These are phyloP conservation scores for Scaptomyza tumidula DNA, from an alignment of 2,888 invertebrate species.

Conservation along the genomic window DNA sequence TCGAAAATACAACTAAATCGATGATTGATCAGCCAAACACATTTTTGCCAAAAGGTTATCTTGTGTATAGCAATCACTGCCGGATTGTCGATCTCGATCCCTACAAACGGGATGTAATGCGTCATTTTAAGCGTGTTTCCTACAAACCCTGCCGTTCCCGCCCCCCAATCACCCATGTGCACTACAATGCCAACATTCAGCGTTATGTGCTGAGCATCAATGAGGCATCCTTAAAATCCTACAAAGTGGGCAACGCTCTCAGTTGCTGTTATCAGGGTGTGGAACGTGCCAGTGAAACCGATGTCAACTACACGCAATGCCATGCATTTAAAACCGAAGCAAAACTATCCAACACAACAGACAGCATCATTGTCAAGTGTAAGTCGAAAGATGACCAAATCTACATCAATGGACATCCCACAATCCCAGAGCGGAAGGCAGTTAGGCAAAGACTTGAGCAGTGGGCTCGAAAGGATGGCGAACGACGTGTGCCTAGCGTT, in stretches of 20 bases:
- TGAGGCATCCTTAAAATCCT: slow-evolving; percentile 64
- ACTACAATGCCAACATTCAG: slow-evolving; percentile 63
- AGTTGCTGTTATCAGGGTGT: slow-evolving; percentile 83
- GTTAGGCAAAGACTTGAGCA: slow-evolving; percentile 85
- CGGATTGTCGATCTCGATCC: slow-evolving; percentile 87
- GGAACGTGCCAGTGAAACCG: slow-evolving; percentile 75
- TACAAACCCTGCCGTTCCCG: slow-evolving; percentile 86
- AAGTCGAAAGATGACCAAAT: slow-evolving; percentile 76
- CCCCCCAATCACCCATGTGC: slow-evolving; percentile 79
- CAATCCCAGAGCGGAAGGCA: slow-evolving; percentile 85
- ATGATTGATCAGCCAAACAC: slow-evolving; percentile 27
- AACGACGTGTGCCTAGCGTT: slow-evolving; percentile 86
- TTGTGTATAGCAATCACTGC: slow-evolving; percentile 87
- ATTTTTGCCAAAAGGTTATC: slow-evolving; percentile 80
- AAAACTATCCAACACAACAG: slow-evolving; percentile 82
- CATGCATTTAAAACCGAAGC: slow-evolving; percentile 84
- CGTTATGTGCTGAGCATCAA: slow-evolving; percentile 79
- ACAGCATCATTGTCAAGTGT: slow-evolving; percentile 86
- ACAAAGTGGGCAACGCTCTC: slow-evolving; percentile 60
- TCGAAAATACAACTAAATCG: slow-evolving; percentile 6
- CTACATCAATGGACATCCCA: slow-evolving; percentile 85
- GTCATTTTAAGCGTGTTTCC: slow-evolving; percentile 85
- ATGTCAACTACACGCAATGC: slow-evolving; percentile 83
- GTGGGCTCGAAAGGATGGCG: slow-evolving; percentile 57
- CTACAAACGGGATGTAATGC: slow-evolving; percentile 86